phyloP scores from a whole-genome alignment of 64 coral and sea anemone species.

The Pocillopora damicornis region DNA sequence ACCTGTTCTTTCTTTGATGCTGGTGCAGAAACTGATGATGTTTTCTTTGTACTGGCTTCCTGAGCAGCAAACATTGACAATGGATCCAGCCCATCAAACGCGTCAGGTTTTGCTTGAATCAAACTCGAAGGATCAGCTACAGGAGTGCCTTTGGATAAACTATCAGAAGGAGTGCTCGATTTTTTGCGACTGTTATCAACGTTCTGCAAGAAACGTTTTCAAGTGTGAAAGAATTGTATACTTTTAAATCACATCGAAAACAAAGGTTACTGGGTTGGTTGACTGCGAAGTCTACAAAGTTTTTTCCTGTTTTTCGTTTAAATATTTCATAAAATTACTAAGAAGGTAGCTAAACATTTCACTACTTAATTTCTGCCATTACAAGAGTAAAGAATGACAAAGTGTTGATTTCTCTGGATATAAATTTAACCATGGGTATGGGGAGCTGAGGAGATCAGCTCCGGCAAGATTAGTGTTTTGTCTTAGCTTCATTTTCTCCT shows the following conservation, averaged over 20 bases:
- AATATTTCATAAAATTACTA: too few species aligned
- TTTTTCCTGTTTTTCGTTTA: too few species aligned
- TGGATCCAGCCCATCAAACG: slow-evolving; percentile 84
- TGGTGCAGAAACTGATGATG: slow-evolving; percentile 25
- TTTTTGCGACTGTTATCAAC: slow-evolving; percentile 53
- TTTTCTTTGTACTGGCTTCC: slow-evolving; percentile 48
- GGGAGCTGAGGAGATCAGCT: too few species aligned
- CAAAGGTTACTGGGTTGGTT: too few species aligned
- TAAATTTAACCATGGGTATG: too few species aligned
- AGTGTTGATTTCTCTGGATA: too few species aligned
- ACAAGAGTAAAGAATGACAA: too few species aligned
- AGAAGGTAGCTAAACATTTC: too few species aligned
- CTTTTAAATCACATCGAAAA: too few species aligned
- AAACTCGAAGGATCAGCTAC: slow-evolving; percentile 45
- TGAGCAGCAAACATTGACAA: slow-evolving; percentile 93
- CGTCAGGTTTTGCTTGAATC: slow-evolving; percentile 40
- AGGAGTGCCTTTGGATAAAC: slow-evolving; percentile 1
- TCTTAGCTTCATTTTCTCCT: neutral
- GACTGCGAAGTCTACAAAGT: too few species aligned
- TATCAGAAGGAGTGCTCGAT: neutral
- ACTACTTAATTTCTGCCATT: too few species aligned
- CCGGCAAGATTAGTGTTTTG: too few species aligned
- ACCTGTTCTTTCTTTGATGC: slow-evolving; percentile 49
- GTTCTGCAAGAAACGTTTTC: slow-evolving; percentile 17
- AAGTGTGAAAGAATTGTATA: neutral